phyloP scores from a whole-genome alignment of 2,113 vertebrate species.

The Thunnus thynnus region DNA sequence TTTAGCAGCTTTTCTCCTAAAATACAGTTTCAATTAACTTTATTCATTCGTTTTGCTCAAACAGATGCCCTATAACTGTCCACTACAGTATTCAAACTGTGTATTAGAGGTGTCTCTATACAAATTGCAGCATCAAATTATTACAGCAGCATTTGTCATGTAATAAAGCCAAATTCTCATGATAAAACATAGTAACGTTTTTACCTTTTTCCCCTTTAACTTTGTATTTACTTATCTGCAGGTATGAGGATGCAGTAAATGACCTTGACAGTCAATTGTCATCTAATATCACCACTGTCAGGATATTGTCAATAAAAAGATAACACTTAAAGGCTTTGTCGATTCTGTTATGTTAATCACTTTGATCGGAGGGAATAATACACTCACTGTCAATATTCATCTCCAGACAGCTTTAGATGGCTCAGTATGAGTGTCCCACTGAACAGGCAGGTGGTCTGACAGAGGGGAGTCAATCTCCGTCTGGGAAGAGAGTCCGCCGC shows the following conservation, averaged over 20 bases:
- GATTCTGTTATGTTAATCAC: not conserved
- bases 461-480: conserved; percentile 69
- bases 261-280: not conserved
- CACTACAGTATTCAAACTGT: too few species aligned
- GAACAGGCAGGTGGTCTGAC: conserved; percentile 59
- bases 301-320: not conserved
- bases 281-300: not conserved
- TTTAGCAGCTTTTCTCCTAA: not conserved
- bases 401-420: not conserved
- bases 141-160: not conserved
- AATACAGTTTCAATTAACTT: not conserved
- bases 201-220: too few species aligned
- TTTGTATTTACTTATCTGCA: not conserved
- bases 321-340: not conserved
- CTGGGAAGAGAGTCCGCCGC: conserved; percentile 50
- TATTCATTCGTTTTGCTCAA: not conserved
- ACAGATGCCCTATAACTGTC: not conserved
- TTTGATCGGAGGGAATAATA: not conserved
- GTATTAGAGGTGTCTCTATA: not conserved
- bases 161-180: too few species aligned
- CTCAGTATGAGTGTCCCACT: not conserved
- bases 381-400: not conserved
- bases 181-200: not conserved
- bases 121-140: not conserved
- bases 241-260: not conserved